These are phyloP conservation scores for Leptocoma aspasia DNA, from an alignment of 2,113 vertebrate genomes.

Conservation along the genomic window DNA sequence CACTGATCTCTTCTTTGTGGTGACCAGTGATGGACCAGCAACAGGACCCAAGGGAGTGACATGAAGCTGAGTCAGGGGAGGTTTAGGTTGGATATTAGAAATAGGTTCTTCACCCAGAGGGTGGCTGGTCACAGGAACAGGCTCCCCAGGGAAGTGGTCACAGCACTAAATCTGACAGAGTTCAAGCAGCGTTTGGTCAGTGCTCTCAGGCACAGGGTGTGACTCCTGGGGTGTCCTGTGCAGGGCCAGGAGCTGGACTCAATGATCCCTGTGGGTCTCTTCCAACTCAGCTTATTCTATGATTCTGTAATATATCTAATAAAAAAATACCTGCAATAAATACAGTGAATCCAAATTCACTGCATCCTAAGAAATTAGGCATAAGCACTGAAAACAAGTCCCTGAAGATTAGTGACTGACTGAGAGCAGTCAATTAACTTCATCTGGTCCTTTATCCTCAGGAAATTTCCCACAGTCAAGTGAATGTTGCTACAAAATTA, in stretches of 20 bases:
- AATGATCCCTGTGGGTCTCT: background rate
- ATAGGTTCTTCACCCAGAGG: background rate
- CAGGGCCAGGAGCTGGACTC: background rate
- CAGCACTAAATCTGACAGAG: background rate
- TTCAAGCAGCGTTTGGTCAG: accelerated
- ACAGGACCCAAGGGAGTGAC: background rate
- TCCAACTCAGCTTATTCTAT: background rate
- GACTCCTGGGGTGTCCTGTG: background rate
- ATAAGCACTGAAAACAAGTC: background rate
- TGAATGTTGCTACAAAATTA: background rate
- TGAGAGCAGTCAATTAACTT: background rate
- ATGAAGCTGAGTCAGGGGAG: background rate
- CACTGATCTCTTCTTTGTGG: background rate
- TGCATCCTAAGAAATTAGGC: background rate
- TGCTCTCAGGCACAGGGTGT: background rate
- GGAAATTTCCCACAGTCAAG: background rate
- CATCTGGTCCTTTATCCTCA: background rate
- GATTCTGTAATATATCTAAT: background rate
- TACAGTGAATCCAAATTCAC: background rate
- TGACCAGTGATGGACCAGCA: background rate
- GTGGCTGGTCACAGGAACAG: background rate
- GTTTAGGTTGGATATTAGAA: background rate
- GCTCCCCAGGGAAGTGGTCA: background rate
- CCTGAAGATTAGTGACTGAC: background rate
- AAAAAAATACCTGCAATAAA: background rate